Base-by-base conservation (phyloP, 2,113 vertebrate genomes). In the Recurvirostra avosetta region DNA sequence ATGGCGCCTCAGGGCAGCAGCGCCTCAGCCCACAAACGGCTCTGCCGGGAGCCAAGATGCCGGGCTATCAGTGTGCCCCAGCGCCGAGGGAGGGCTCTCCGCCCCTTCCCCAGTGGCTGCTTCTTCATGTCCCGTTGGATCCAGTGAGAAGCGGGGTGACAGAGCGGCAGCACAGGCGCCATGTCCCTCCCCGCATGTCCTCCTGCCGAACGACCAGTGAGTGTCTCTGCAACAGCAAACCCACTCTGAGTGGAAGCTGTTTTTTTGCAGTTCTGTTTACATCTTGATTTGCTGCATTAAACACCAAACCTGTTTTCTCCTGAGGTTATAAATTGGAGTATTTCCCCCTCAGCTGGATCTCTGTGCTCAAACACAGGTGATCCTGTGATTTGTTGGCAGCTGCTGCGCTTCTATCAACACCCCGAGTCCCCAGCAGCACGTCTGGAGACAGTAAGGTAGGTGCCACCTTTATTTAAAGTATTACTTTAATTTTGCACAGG, bases 161-260 rank as follows among this genome's bases (percentile, higher is more conserved):
- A 29, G 59, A 8, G 9, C 2, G 5, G n/a, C 50, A 26, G 36
- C 32, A 7, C 7, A 0, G 11, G 23, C 1, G 0, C 70, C 41
- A 1, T 50, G 52, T 72, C 27, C 27, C 19, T 7, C 50, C 67
- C 5, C 11, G 3, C 65, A 6, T 6, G 26, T 65, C 40, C 29
- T 65, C 19, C 63, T 11, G 8, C 23, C 0, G 1, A 59, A 13
- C 3, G 1, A 7, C 52, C 9, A 0, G 0, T 0, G 2, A 17
- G 7, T 5, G 12, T 53, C 40, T 68, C 75, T 79, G 7, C 8
- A 5, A 2, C 38, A 52, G 30, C 18, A 13, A 9, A 22, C 20
- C 30, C 8, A 2, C 30, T 34, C 29, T 13, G 20, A n/a, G 11
- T 7, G 23, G 29, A 5, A 83, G 67, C 0, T 34, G 45, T 0